phyloP scores from a whole-genome alignment of 2,113 vertebrate species.

The Xiphophorus couchianus region DNA sequence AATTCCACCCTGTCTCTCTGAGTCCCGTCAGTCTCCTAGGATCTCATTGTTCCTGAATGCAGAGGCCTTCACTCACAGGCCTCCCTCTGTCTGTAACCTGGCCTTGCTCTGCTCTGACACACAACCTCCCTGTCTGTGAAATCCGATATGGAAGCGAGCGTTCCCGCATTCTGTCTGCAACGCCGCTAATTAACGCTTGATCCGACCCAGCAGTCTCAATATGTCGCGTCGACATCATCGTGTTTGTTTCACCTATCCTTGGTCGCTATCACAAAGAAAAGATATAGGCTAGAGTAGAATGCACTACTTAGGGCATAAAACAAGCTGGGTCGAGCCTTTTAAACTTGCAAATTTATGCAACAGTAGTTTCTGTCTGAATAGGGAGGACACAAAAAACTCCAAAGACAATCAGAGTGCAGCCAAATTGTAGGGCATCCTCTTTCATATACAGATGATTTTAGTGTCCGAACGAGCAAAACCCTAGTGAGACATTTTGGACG shows the following conservation, averaged over 20 bases:
- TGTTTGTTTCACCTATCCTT: constrained; percentile 24
- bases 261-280: background rate
- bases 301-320: constrained; percentile 3
- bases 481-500: background rate
- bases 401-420: background rate
- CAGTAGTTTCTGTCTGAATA: background rate
- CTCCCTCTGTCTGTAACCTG: constrained; percentile 55
- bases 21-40: constrained; percentile 44
- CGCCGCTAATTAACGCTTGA: constrained; percentile 71
- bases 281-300: constrained; percentile 3
- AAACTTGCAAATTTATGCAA: background rate
- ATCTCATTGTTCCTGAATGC: constrained; percentile 60
- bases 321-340: background rate
- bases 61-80: constrained; percentile 37
- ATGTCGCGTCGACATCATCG: constrained; percentile 59
- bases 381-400: background rate
- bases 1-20: constrained; percentile 68
- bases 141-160: constrained; percentile 53
- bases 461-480: background rate
- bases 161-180: constrained; percentile 49
- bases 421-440: background rate
- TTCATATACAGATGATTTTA: background rate
- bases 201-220: constrained; percentile 63
- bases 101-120: constrained; percentile 45
- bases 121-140: constrained; percentile 56